Conservation (phyloP, 1,140 invertebrate species). For the Lasioglossum albipes region DNA sequence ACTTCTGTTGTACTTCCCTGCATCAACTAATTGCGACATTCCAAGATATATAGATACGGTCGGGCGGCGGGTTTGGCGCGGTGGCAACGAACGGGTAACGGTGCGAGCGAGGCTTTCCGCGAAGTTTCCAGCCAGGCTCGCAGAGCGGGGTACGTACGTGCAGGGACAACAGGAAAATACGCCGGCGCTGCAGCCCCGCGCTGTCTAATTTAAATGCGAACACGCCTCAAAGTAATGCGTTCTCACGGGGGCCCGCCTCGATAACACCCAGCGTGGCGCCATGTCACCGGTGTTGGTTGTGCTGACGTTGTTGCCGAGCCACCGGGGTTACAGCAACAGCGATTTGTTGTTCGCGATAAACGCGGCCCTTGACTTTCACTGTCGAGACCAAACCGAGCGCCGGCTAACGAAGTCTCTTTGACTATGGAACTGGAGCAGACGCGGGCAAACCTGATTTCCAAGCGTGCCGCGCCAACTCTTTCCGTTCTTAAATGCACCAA, state of each 20-base stretch:
- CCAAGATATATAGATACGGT: conserved; percentile 32
- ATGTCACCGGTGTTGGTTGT: conserved; percentile 4
- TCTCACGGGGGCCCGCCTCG: background rate
- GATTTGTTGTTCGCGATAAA: background rate
- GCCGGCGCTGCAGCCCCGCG: background rate
- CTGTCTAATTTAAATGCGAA: conserved; percentile 30
- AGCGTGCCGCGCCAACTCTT: no score
- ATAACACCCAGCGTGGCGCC: background rate
- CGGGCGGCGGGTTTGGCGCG: no score
- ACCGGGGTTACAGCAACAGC: background rate
- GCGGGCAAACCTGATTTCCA: no score
- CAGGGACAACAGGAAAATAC: conserved; percentile 27
- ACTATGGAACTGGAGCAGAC: no score
- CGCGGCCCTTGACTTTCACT: background rate
- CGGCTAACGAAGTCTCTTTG: no score
- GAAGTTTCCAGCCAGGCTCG: conserved; percentile 38
- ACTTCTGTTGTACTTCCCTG: conserved; percentile 45
- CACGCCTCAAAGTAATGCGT: conserved; percentile 15
- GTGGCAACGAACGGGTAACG: conserved; percentile 22
- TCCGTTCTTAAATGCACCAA: no score
- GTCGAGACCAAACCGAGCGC: background rate
- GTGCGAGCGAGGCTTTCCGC: background rate
- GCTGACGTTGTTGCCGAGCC: background rate
- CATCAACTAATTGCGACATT: conserved; percentile 56
- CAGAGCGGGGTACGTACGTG: background rate